Percentiles rank a stretch among this genome's conserved stretches.
These are phyloP conservation scores for Isoperla grammatica DNA, from an alignment of 2,888 invertebrate genomes.

Conservation along the genomic window DNA sequence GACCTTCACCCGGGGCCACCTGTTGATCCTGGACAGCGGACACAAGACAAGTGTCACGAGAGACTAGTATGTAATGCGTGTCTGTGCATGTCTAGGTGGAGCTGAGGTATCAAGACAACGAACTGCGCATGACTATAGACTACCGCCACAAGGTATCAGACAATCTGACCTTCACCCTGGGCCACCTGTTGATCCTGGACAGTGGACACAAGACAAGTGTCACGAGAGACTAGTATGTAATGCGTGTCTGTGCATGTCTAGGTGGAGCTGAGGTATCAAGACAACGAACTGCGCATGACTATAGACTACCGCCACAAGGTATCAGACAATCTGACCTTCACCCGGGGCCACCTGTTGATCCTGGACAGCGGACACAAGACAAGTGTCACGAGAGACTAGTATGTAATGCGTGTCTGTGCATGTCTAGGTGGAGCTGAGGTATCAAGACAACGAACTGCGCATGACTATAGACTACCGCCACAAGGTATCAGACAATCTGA, in stretches of 20 bases:
- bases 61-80: no score
- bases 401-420: no score
- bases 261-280: slow-evolving; percentile 67
- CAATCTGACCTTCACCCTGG: slow-evolving; percentile 61
- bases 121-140: slow-evolving; percentile 70
- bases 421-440: slow-evolving; percentile 59
- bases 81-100: slow-evolving; percentile 57
- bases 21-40: slow-evolving; percentile 74
- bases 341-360: slow-evolving; percentile 63
- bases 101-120: slow-evolving; percentile 67
- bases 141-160: slow-evolving; percentile 66
- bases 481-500: slow-evolving; percentile 62
- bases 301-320: slow-evolving; percentile 72
- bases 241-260: no score
- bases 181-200: slow-evolving; percentile 69
- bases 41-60: slow-evolving; percentile 51
- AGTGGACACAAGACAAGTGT: slow-evolving; percentile 62
- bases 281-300: slow-evolving; percentile 65
- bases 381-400: no score
- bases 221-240: no score
- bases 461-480: slow-evolving; percentile 71
- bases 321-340: slow-evolving; percentile 61
- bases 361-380: slow-evolving; percentile 70
- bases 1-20: slow-evolving; percentile 62
- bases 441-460: slow-evolving; percentile 65